Evolutionary conservation across 2,888 invertebrate species (phyloP).

Genomic region (Andrena fulva): DNA sequence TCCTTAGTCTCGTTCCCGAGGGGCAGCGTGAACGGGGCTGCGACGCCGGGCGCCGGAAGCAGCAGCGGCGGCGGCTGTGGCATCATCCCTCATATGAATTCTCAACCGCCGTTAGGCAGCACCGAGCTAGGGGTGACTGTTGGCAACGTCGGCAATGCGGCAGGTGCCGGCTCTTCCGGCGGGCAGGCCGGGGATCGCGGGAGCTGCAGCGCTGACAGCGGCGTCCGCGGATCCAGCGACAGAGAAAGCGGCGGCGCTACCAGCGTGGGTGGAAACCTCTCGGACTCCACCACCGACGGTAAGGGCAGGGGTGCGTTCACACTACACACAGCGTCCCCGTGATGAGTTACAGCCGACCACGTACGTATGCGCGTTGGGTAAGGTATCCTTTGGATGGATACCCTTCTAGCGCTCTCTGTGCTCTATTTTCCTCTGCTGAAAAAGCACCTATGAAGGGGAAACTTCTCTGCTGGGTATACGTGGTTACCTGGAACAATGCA

Average conservation of each 20-base stretch:
- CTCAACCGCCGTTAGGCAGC: constrained; percentile 81
- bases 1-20: constrained; percentile 90
- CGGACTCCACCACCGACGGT: constrained; percentile 92
- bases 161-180: constrained; percentile 86
- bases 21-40: constrained; percentile 87
- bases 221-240: constrained; percentile 93
- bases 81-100: constrained; percentile 84
- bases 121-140: constrained; percentile 78
- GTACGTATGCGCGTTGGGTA: no score
- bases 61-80: constrained; percentile 79
- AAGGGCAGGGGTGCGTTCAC: constrained; percentile 71
- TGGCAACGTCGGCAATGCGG: constrained; percentile 75
- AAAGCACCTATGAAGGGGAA: no score
- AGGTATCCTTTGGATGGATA: no score
- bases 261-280: constrained; percentile 92
- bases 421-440: no score
- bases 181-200: constrained; percentile 89
- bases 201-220: constrained; percentile 95
- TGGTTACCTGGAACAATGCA: no score
- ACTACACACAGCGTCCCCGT: no score
- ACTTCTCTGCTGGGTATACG: no score
- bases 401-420: no score
- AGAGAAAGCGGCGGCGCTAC: constrained; percentile 92
- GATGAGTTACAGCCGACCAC: no score
- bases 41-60: constrained; percentile 82